Conservation (phyloP, 2,797 vertebrate species). For the Ctenosaura bakeri region DNA sequence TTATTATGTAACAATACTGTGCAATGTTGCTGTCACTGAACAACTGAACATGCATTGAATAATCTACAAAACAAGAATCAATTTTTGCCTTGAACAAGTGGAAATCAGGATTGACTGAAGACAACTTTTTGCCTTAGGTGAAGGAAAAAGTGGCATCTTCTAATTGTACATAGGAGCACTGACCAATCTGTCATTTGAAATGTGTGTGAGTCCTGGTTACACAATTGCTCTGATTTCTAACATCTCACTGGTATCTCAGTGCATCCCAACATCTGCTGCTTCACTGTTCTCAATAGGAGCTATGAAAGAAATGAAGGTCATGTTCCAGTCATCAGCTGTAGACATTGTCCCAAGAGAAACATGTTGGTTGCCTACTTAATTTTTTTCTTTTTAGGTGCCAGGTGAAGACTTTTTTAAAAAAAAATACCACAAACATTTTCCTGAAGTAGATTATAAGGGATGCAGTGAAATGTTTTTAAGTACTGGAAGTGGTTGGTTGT, state of each 20-base stretch:
- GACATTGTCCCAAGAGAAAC: background rate
- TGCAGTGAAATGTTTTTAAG: background rate
- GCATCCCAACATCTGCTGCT: background rate
- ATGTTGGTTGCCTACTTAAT: no score
- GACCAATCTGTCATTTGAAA: background rate
- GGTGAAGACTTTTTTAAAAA: background rate
- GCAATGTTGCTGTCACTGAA: slow-evolving; percentile 47
- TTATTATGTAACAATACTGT: slow-evolving; percentile 37
- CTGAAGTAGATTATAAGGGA: background rate
- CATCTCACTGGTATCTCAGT: background rate
- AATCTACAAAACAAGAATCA: slow-evolving; percentile 47
- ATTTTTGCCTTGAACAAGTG: slow-evolving; percentile 35
- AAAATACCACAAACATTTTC: background rate
- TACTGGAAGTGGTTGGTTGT: background rate
- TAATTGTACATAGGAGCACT: background rate
- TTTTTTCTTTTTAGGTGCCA: background rate
- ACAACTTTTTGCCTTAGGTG: background rate
- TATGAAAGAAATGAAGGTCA: slow-evolving; percentile 55
- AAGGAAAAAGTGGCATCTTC: no score
- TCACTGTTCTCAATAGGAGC: background rate
- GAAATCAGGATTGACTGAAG: background rate
- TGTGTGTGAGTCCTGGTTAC: background rate
- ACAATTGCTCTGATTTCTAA: background rate
- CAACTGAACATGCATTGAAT: slow-evolving; percentile 59
- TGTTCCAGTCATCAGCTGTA: slow-evolving; percentile 48